Base-by-base conservation (phyloP, 2,113 vertebrate genomes). In the Procavia capensis region DNA sequence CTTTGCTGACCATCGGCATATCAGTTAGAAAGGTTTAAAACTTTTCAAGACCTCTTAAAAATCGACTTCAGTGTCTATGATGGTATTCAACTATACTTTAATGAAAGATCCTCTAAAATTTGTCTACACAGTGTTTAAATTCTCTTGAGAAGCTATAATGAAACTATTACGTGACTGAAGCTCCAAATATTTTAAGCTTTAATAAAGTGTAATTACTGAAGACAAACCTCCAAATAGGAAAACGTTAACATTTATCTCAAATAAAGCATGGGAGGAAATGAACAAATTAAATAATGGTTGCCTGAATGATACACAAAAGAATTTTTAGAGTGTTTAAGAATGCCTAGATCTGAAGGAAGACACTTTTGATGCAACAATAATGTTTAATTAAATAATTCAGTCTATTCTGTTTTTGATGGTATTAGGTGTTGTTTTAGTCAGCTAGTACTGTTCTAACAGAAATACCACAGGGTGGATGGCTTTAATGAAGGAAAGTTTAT, bases 351-450 rank as follows among this genome's bases (percentile, higher is more conserved):
- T 66, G 20, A 17, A 19, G 14, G 3, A 22, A 31, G 7, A 4
- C 9, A 6, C 27, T 54, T 36, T 59, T 14, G 3, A 61, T 1
- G 25, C 39, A 20, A 45, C 1, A 2, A 13, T 4, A 1, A 39
- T 7, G 17, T 54, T n/a, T 29, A 76, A 70, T n/a, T 82, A 29
- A 10, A 11, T 4, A 10, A 16, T 45, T 47, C 20, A 22, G 19
- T 59, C 20, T 22, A 22, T 76, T 82, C 39, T 83, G 31, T 6
- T 54, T 10, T 13, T 54, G 50, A 54, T 54, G 7, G 50, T 54
- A 16, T 54, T 54, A 54, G 50, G 11, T n/a, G n/a, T n/a, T n/a
- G n/a, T n/a, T n/a, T n/a, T n/a, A n/a, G n/a, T n/a, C n/a, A n/a
- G n/a, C n/a, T n/a, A n/a, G n/a, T n/a, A n/a, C n/a, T n/a, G n/a